Percentiles rank a stretch among this genome's conserved stretches.
These are phyloP conservation scores for Virgularia gustaviana DNA, from an alignment of 92 coral and sea anemone genomes.

Conservation along the genomic window DNA sequence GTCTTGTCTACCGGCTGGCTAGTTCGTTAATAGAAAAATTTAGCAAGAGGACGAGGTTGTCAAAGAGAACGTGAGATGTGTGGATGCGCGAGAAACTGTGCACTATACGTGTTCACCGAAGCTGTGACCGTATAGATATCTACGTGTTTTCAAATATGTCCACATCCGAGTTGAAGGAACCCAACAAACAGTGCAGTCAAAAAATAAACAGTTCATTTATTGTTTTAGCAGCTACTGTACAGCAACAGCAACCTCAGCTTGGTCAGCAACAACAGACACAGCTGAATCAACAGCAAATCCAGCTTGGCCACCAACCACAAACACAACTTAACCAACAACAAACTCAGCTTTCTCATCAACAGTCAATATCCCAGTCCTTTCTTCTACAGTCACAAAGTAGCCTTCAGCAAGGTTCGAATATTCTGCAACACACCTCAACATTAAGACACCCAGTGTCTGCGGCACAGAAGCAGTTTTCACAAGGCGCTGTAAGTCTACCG, in stretches of 20 bases:
- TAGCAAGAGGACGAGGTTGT: no score
- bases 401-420: constrained; percentile 10
- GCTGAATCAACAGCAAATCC: constrained; percentile 45
- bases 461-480: constrained; percentile 26
- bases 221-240: not conserved
- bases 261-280: constrained; percentile 31
- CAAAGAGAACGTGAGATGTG: no score
- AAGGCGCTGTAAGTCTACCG: not conserved
- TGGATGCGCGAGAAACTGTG: constrained; percentile 24
- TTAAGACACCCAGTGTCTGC: constrained; percentile 12
- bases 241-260: constrained; percentile 40
- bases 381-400: constrained; percentile 4
- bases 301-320: constrained; percentile 27
- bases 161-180: no score
- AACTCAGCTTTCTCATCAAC: constrained; percentile 3
- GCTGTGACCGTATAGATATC: constrained; percentile 11
- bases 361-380: constrained; percentile 24
- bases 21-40: no score
- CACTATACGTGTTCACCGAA: constrained; percentile 38
- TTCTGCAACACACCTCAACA: constrained; percentile 23
- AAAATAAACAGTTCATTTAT: constrained; percentile 19
- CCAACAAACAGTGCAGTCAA: constrained; percentile 44
- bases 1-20: no score
- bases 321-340: constrained; percentile 42
- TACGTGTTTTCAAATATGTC: no score